Evolutionary conservation across 2,888 invertebrate genomes (phyloP).

Genomic region (Autographa pulchrina): DNA sequence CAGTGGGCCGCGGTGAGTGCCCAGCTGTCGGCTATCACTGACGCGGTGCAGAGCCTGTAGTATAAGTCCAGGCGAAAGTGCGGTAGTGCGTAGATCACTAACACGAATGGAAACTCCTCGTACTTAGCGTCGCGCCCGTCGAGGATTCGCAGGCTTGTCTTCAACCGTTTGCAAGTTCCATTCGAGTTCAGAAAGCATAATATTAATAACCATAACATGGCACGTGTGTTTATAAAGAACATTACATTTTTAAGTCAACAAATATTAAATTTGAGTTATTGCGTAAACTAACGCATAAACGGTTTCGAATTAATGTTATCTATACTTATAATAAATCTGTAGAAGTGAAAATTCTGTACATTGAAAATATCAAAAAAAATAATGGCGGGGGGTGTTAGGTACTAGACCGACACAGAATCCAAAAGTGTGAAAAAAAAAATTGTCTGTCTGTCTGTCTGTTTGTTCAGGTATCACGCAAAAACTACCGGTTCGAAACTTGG

Average conservation of each 20-base stretch:
- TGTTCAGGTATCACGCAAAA: too few relatives aligned
- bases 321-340: too few relatives aligned
- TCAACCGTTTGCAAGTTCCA: neutral
- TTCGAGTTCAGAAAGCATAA: neutral
- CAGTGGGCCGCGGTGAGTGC: neutral
- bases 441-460: too few relatives aligned
- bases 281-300: too few relatives aligned
- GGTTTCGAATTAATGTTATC: neutral
- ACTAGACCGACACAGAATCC: too few relatives aligned
- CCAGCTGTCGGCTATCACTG: neutral
- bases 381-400: too few relatives aligned
- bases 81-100: neutral
- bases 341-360: too few relatives aligned
- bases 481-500: too few relatives aligned
- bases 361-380: too few relatives aligned
- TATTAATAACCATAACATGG: neutral
- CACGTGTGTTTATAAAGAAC: neutral
- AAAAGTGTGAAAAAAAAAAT: too few relatives aligned
- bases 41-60: neutral
- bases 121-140: neutral
- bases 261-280: neutral
- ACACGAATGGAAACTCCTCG: neutral
- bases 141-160: neutral
- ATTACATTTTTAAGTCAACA: neutral
- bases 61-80: neutral